Evolutionary conservation across 1,140 invertebrate species (phyloP), one percentile per base, ranked within the genome.

Genomic region (Micrasema longulum): DNA sequence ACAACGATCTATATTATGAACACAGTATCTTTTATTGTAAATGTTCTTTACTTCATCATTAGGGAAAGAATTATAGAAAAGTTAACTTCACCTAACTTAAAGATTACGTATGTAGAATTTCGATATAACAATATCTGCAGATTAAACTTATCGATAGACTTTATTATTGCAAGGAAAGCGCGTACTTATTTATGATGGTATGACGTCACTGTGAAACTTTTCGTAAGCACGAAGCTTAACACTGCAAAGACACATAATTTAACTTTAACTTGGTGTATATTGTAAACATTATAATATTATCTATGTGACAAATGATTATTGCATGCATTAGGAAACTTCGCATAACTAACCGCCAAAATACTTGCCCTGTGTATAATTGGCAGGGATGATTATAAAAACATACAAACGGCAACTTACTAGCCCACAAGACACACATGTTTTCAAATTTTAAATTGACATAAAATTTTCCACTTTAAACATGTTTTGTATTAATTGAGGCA

Each of bases 11-110:
- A 64, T 47, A 45, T 64, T 64, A 64, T 64, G 60, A 64, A 64
- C 60, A 64, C 60, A 64, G 23, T 47, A 45, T 47, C 41, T 47
- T 43, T 64, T 64, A 64, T 64, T 64, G 60, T 64, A 43, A 60
- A 60, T 38, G 55, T 60, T 60, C 36, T 60, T 31, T 14, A 38
- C 36, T 11, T 18, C 20, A 60, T 60, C 9, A 60, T 22, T 60
- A 41, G 20, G 41, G 53, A 14, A 20, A 48, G 47, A 48, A 45
- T 48, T 48, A 48, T 48, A 45, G 41, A 14, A 45, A 6, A 48
- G 47, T 48, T 48, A 48, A 10, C 20, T 20, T 48, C 20, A 48
- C 47, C 20, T 20, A 48, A 26, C 52, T 55, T 55, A 55, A n/a
- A 31, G 38, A 38, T 62, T 62, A 62, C 57, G 57, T 62, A 62